Conservation (phyloP, 2,888 invertebrate species). For the Plagodis pulveraria region DNA sequence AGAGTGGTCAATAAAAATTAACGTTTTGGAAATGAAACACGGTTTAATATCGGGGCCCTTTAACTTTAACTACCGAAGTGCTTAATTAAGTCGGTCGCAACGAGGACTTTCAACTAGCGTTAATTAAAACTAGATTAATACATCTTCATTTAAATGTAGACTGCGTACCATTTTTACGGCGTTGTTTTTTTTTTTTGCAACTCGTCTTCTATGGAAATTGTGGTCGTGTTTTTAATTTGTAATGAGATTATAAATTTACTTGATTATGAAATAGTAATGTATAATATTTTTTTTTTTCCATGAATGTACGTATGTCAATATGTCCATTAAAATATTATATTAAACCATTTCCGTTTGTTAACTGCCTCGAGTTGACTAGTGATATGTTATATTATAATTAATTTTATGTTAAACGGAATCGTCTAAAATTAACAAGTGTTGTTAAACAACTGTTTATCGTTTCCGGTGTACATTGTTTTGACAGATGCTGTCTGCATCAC, state of each 20-base stretch:
- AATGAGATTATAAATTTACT: constrained; percentile 11
- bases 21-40: constrained; percentile 68
- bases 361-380: neutral
- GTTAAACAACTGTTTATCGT: constrained; percentile 66
- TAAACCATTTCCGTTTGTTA: constrained; percentile 15
- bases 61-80: constrained; percentile 59
- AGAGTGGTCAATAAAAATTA: constrained; percentile 60
- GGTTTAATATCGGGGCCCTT: constrained; percentile 58
- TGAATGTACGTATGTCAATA: constrained; percentile 11
- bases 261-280: neutral
- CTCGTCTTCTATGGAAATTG: neutral
- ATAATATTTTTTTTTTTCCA: neutral
- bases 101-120: constrained; percentile 46
- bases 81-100: constrained; percentile 57
- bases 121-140: constrained; percentile 30
- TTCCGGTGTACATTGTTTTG: constrained; percentile 73
- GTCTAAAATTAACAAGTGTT: constrained; percentile 46
- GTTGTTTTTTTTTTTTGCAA: constrained; percentile 11
- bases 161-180: constrained; percentile 20
- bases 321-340: constrained; percentile 1
- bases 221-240: constrained; percentile 2
- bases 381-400: constrained; percentile 20
- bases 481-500: constrained; percentile 62
- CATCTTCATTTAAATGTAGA: constrained; percentile 21
- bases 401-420: constrained; percentile 34